phyloP scores from a whole-genome alignment of 2,888 invertebrate genomes.

The Microdon myrmicae region DNA sequence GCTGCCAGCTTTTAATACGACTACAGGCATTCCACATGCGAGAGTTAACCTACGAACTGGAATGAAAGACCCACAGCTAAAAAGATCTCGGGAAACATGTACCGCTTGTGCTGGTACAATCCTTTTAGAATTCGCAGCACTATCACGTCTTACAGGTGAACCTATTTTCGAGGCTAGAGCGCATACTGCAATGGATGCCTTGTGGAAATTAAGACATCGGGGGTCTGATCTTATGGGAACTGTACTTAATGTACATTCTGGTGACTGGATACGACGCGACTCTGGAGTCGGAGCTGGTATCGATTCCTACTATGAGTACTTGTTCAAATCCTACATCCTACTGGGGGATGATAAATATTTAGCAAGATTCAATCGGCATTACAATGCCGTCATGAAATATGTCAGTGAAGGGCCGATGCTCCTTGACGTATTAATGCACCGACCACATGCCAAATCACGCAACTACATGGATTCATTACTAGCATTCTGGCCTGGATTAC shows the following conservation, averaged over 20 bases:
- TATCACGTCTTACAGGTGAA: constrained; percentile 89
- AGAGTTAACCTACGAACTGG: constrained; percentile 88
- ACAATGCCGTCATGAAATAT: constrained; percentile 96
- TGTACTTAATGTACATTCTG: constrained; percentile 96
- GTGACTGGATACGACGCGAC: constrained; percentile 96
- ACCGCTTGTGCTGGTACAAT: constrained; percentile 99
- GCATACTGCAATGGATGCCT: constrained; percentile 93
- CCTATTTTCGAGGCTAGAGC: constrained; percentile 94
- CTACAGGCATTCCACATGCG: constrained; percentile 97
- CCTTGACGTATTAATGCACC: constrained; percentile 94
- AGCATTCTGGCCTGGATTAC: constrained; percentile 98
- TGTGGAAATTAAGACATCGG: constrained; percentile 94
- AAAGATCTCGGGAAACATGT: constrained; percentile 88
- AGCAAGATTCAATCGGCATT: constrained; percentile 93
- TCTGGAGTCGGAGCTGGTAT: constrained; percentile 99
- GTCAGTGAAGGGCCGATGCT: constrained; percentile 92
- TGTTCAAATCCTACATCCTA: constrained; percentile 95
- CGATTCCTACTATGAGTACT: constrained; percentile 98
- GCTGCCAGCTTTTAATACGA: constrained; percentile 97
- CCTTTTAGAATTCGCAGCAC: constrained; percentile 95
- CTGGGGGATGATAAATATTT: constrained; percentile 94
- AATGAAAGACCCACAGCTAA: constrained; percentile 78
- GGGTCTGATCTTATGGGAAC: constrained; percentile 95
- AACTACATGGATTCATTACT: constrained; percentile 97
- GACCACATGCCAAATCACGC: constrained; percentile 91